A percentile compares a stretch with the other conserved stretches of the same genome.
phyloP scores from a whole-genome alignment of 1,140 invertebrate species.

The Armadillidium nasatum region DNA sequence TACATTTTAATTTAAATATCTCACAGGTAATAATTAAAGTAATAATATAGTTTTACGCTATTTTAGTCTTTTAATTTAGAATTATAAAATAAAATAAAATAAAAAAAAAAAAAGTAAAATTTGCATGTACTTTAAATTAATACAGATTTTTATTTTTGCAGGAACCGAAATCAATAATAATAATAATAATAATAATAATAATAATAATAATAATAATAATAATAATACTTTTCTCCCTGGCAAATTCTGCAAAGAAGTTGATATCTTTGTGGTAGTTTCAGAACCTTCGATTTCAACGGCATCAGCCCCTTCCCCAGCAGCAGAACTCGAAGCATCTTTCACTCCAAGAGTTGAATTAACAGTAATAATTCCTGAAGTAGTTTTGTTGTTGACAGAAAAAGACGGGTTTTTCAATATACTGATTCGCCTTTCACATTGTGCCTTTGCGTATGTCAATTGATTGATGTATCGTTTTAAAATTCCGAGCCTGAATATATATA shows the following conservation, averaged over 20 bases:
- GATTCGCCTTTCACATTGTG: constrained; percentile 73
- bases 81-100: no score
- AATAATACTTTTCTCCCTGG: constrained; percentile 45
- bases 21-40: no score
- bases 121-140: no score
- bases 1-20: no score
- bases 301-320: neutral
- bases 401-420: constrained; percentile 58
- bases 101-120: no score
- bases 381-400: no score
- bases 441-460: constrained; percentile 71
- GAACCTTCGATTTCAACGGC: constrained; percentile 1
- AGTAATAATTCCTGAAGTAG: no score
- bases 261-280: neutral
- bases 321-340: constrained; percentile 53
- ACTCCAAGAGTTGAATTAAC: constrained; percentile 58
- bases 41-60: no score
- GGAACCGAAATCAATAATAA: no score
- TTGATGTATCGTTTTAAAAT: constrained; percentile 58
- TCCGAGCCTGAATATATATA: constrained; percentile 49
- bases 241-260: constrained; percentile 36
- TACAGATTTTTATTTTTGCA: no score
- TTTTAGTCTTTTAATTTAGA: no score
- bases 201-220: constrained; percentile 29
- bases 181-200: constrained; percentile 26